Percentiles rank a stretch among this genome's conserved stretches.
These are phyloP conservation scores for Lithodes maja DNA, from an alignment of 2,888 invertebrate species.

Conservation along the genomic window DNA sequence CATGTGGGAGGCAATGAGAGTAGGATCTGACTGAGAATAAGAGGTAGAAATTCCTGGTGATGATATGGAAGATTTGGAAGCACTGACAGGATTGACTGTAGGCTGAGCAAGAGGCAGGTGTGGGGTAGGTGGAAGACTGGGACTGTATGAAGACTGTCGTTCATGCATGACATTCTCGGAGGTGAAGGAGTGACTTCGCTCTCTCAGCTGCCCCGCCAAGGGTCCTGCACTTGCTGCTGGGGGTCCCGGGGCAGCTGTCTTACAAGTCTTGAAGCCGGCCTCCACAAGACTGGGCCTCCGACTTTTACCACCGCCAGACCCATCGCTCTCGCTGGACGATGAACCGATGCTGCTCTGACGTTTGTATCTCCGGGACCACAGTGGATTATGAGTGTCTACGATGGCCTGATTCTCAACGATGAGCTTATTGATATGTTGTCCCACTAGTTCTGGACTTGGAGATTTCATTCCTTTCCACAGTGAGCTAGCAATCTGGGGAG, in stretches of 20 bases:
- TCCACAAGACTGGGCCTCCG: slow-evolving; percentile 49
- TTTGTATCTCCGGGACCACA: slow-evolving; percentile 62
- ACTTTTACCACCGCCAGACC: slow-evolving; percentile 53
- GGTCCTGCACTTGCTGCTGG: slow-evolving; percentile 17
- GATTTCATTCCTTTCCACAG: slow-evolving; percentile 69
- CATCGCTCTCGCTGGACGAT: slow-evolving; percentile 66
- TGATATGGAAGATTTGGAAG: slow-evolving; percentile 69
- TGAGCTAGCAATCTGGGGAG: slow-evolving; percentile 31
- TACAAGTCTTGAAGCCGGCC: slow-evolving; percentile 42
- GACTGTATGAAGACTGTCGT: slow-evolving; percentile 54
- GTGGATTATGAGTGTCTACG: slow-evolving; percentile 67
- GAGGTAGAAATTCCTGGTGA: slow-evolving; percentile 64
- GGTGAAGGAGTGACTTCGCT: slow-evolving; percentile 53
- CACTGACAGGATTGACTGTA: slow-evolving; percentile 51
- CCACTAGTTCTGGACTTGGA: slow-evolving; percentile 69
- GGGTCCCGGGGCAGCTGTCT: slow-evolving; percentile 29
- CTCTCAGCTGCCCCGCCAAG: slow-evolving; percentile 36
- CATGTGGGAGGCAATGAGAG: slow-evolving; percentile 46
- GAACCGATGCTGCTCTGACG: slow-evolving; percentile 65
- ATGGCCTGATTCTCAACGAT: slow-evolving; percentile 69
- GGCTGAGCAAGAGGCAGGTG: slow-evolving; percentile 65
- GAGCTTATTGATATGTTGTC: slow-evolving; percentile 68
- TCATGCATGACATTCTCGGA: slow-evolving; percentile 52
- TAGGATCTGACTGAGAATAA: slow-evolving; percentile 61
- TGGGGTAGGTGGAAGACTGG: slow-evolving; percentile 64